Evolutionary conservation across 64 coral and sea anemone species (phyloP).

Genomic region (Hydrozoanthus tunicans): DNA sequence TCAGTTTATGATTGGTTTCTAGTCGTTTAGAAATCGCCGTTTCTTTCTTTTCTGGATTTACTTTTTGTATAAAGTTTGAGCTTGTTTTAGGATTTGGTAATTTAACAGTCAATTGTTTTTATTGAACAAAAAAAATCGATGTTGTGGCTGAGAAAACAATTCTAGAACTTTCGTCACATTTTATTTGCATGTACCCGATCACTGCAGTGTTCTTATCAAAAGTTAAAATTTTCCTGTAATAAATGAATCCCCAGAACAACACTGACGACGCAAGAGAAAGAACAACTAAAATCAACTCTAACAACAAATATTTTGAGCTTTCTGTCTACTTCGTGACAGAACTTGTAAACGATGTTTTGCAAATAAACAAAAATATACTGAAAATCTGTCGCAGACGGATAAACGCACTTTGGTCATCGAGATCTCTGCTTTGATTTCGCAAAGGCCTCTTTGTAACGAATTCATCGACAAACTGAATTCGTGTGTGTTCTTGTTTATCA

Average conservation of each 20-base stretch:
- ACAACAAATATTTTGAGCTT: neutral
- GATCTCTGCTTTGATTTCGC: neutral
- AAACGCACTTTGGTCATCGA: neutral
- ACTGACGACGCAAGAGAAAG: neutral
- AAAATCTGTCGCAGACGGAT: neutral
- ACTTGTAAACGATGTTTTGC: neutral
- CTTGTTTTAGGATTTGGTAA: too few species aligned
- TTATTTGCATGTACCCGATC: too few species aligned
- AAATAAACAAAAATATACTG: neutral
- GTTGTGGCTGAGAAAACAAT: too few species aligned
- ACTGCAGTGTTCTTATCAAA: neutral
- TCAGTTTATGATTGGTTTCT: neutral
- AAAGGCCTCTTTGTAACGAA: too few species aligned
- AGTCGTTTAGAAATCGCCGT: neutral
- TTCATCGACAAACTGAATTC: too few species aligned
- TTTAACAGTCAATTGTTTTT: too few species aligned
- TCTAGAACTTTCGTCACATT: too few species aligned
- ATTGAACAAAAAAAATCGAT: too few species aligned
- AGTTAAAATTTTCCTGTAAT: neutral
- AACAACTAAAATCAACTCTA: neutral
- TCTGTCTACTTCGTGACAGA: neutral
- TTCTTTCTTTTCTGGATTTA: neutral
- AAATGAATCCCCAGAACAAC: too few species aligned
- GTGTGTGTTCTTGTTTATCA: too few species aligned
- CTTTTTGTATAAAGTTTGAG: too few species aligned